phyloP scores from a whole-genome alignment of 2,888 invertebrate genomes.

The Limnephilus marmoratus region DNA sequence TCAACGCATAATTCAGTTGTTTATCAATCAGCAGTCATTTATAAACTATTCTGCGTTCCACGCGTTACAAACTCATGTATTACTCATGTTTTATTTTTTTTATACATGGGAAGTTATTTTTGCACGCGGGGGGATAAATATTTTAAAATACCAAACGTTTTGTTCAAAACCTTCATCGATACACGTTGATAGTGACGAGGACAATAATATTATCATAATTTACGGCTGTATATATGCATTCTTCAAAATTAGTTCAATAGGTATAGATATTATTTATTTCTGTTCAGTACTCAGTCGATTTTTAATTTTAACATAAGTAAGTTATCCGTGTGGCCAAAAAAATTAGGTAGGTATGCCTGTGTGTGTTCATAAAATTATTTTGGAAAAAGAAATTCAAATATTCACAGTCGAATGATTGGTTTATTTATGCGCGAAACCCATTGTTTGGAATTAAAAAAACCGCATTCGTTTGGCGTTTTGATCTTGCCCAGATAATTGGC shows the following conservation, averaged over 20 bases:
- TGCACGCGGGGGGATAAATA: not conserved
- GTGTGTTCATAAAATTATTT: not conserved
- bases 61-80: no score
- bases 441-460: not conserved
- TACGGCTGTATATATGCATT: not conserved
- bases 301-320: not conserved
- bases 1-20: no score
- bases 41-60: no score
- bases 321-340: not conserved
- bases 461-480: not conserved
- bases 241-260: not conserved
- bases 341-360: not conserved
- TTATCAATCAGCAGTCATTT: no score
- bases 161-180: not conserved
- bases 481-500: not conserved
- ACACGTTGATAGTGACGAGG: not conserved
- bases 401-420: not conserved
- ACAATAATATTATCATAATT: not conserved
- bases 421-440: not conserved
- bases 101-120: not conserved
- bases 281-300: not conserved
- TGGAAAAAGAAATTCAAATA: not conserved
- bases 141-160: not conserved
- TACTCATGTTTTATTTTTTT: not conserved
- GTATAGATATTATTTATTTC: not conserved